Percentiles rank a stretch among this genome's conserved stretches.
Evolutionary conservation across 35 echinoderm and acorn worm genomes (phyloP).

Genomic region (Amphiura filiformis): DNA sequence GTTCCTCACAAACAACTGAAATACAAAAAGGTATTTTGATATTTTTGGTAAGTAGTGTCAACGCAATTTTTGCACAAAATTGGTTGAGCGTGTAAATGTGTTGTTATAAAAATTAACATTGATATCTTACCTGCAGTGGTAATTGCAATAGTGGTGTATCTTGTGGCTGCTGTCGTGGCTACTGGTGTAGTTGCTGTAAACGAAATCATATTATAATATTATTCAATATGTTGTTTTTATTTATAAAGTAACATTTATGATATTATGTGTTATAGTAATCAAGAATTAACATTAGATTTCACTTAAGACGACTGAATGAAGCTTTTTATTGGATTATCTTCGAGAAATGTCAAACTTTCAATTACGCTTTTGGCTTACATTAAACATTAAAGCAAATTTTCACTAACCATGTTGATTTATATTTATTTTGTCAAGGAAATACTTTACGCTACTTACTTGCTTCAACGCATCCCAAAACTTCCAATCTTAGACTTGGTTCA

Average conservation of each 20-base stretch:
- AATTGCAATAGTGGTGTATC: not conserved
- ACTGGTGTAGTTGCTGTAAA: not conserved
- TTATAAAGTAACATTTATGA: too few relatives aligned
- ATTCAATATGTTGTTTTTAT: too few relatives aligned
- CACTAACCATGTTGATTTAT: too few relatives aligned
- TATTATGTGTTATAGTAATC: too few relatives aligned
- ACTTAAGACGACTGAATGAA: too few relatives aligned
- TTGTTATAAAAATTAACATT: too few relatives aligned
- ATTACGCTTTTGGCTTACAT: not conserved
- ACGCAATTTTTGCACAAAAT: too few relatives aligned
- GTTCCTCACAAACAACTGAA: not conserved
- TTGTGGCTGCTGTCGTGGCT: not conserved
- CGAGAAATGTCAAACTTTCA: not conserved
- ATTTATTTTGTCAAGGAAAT: not conserved
- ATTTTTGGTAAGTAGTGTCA: too few relatives aligned
- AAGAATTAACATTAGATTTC: too few relatives aligned
- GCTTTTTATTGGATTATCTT: not conserved
- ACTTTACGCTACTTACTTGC: slow-evolving; percentile 7
- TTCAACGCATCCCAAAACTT: slow-evolving; percentile 5
- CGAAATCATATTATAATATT: too few relatives aligned
- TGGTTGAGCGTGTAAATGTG: too few relatives aligned
- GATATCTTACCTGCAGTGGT: not conserved
- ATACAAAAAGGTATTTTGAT: not conserved
- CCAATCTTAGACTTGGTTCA: not conserved
- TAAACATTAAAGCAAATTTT: too few relatives aligned